phyloP scores from a whole-genome alignment of 2,797 vertebrate species.

The Melopsittacus undulatus region DNA sequence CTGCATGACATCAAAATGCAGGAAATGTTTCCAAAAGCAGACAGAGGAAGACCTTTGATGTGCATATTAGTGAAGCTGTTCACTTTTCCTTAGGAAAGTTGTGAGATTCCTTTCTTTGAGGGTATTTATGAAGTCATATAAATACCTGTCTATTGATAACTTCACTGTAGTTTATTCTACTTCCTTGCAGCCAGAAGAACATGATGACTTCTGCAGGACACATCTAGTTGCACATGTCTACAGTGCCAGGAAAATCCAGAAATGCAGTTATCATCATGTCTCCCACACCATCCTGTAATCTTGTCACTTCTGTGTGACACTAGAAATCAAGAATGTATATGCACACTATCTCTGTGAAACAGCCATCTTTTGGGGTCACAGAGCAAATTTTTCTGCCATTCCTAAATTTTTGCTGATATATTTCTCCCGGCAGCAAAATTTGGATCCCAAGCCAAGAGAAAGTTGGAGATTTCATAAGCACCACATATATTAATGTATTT shows the following conservation, averaged over 20 bases:
- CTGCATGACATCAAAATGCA: background rate
- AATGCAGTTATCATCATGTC: background rate
- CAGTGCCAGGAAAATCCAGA: background rate
- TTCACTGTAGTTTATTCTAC: background rate
- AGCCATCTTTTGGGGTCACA: background rate
- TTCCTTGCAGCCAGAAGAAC: background rate
- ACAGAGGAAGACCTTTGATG: background rate
- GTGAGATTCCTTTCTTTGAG: background rate
- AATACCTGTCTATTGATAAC: background rate
- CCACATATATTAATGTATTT: background rate
- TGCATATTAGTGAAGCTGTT: background rate
- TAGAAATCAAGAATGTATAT: background rate
- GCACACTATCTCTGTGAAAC: background rate
- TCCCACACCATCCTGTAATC: background rate
- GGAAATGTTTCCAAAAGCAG: background rate
- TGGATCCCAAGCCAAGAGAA: background rate
- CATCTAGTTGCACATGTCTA: background rate
- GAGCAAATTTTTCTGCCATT: background rate
- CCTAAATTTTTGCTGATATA: background rate
- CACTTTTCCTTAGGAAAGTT: background rate
- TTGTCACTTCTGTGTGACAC: background rate
- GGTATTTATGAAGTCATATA: background rate
- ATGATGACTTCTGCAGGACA: background rate
- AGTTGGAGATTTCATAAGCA: background rate
- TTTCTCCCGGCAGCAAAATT: background rate